Base-by-base conservation (phyloP, 1,140 invertebrate genomes). In the Drosophila serrata region DNA sequence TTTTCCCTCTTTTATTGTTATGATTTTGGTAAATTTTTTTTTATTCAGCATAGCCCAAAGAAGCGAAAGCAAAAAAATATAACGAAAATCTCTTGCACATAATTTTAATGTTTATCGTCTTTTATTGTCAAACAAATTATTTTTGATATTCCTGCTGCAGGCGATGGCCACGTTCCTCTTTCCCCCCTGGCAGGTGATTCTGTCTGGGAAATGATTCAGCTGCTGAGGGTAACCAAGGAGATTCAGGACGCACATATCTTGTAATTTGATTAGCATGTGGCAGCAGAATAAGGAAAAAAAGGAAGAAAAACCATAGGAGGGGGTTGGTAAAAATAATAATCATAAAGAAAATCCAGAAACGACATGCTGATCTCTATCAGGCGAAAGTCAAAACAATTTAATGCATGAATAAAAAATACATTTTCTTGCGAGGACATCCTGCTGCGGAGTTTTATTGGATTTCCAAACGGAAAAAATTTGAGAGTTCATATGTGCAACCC, bases 41-140 rank as follows among this genome's bases (percentile, higher is more conserved):
- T 15, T 53, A 40, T 76, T 69, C 43, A 19, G 13, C 27, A 13
- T 42, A 22, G 24, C 29, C 17, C 35, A 17, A 68, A 67, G 64
- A 49, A 3, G 13, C 45, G 15, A 70, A 17, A 24, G 24, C 8
- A 35, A 55, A 33, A 56, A 55, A n/a, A n/a, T n/a, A 57, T 8
- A 65, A 31, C 19, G 40, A 61, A 85, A 85, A 86, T 86, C 73
- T 84, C 80, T 81, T 69, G 74, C 65, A 90, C 85, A 91, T 91
- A 90, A 91, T 91, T 91, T 90, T 91, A 90, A 91, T 91, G 90
- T 91, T 91, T 91, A 91, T 91, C 90, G 82, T 91, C 90, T 91
- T 91, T 91, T 91, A 91, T 91, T 91, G 90, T 91, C 90, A 91
- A 91, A 90, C 90, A 91, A 91, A 91, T 91, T 91, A 91, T 91